A percentile compares a stretch with the other conserved stretches of the same genome.
These are phyloP conservation scores for Petrophora chlorosata DNA, from an alignment of 2,888 invertebrate species.

Conservation along the genomic window DNA sequence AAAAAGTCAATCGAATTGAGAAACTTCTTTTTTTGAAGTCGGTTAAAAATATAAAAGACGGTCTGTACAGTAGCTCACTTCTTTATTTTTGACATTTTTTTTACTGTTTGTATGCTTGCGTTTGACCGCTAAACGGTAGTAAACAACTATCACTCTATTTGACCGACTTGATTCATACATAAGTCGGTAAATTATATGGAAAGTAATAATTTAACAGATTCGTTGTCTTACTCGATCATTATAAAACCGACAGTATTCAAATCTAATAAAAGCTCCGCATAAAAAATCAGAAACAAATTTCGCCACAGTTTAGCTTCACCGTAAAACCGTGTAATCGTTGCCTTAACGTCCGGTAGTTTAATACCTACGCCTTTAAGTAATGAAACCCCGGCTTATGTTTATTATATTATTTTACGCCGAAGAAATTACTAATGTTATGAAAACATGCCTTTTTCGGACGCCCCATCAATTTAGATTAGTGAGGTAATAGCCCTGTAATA, in stretches of 20 bases:
- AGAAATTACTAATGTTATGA: conserved; percentile 79
- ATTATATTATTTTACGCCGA: conserved; percentile 81
- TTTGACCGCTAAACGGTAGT: too few species aligned
- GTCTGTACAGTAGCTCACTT: too few species aligned
- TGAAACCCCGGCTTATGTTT: conserved; percentile 69
- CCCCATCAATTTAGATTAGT: conserved; percentile 83
- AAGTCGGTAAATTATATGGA: too few species aligned
- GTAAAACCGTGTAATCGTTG: conserved; percentile 56
- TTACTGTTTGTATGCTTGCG: too few species aligned
- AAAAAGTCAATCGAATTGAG: too few species aligned
- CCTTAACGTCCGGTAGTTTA: conserved; percentile 54
- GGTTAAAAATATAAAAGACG: too few species aligned
- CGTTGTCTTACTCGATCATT: not conserved
- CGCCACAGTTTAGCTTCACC: conserved; percentile 37
- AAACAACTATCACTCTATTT: too few species aligned
- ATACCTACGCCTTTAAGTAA: conserved; percentile 71
- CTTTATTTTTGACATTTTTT: too few species aligned
- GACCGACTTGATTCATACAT: too few species aligned
- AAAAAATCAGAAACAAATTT: conserved; percentile 47
- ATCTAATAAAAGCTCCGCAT: conserved; percentile 34
- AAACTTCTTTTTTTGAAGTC: too few species aligned
- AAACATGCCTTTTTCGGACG: conserved; percentile 77
- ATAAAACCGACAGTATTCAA: conserved; percentile 29
- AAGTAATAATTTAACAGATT: too few species aligned
- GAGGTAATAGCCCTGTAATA: conserved; percentile 64